Evolutionary conservation across 2,888 invertebrate species (phyloP).

Genomic region (Scaptomyza cyrtandrae): DNA sequence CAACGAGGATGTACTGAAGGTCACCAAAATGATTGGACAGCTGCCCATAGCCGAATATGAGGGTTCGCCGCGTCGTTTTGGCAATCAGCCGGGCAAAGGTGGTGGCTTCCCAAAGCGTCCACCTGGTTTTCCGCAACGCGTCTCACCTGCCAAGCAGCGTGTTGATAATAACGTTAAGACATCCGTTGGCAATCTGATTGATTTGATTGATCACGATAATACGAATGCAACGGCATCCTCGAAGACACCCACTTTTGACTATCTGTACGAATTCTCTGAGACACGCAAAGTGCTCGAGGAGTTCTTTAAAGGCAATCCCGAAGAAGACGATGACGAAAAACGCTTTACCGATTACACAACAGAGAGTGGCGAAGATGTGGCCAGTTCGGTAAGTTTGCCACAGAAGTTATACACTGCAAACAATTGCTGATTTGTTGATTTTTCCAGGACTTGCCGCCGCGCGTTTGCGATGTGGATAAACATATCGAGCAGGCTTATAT

Average conservation of each 20-base stretch:
- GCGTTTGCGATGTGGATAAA: constrained; percentile 72
- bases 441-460: constrained; percentile 72
- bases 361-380: constrained; percentile 83
- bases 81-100: constrained; percentile 82
- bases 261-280: constrained; percentile 96
- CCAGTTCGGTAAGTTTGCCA: constrained; percentile 77
- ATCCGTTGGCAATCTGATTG: constrained; percentile 78
- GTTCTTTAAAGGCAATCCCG: constrained; percentile 92
- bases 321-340: constrained; percentile 85
- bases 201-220: constrained; percentile 62
- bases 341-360: constrained; percentile 83
- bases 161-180: constrained; percentile 56
- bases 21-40: constrained; percentile 85
- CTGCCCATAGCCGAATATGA: constrained; percentile 96
- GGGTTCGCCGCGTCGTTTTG: constrained; percentile 94
- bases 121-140: constrained; percentile 90
- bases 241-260: constrained; percentile 90
- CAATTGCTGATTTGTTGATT: constrained; percentile 6
- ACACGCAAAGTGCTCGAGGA: constrained; percentile 96
- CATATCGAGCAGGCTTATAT: constrained; percentile 83
- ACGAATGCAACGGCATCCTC: constrained; percentile 39
- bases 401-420: background rate
- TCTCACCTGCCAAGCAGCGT: constrained; percentile 71
- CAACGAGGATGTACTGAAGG: constrained; percentile 83
- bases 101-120: constrained; percentile 89